phyloP scores from a whole-genome alignment of 2,113 vertebrate genomes.

The Noctilio leporinus region DNA sequence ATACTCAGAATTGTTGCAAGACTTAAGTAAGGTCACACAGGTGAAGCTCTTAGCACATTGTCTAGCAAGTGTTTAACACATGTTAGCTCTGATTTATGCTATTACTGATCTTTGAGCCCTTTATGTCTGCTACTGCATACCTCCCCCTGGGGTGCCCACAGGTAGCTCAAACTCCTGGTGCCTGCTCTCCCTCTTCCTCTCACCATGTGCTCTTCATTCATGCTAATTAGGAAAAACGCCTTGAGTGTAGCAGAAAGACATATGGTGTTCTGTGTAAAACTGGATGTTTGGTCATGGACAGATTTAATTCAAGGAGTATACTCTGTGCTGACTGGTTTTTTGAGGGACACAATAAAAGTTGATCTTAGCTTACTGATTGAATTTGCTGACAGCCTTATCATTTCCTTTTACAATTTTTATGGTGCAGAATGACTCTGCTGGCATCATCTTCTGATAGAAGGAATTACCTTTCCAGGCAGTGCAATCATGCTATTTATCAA shows the following conservation, averaged over 20 bases:
- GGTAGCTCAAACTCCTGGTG: neutral
- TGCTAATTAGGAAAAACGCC: conserved; percentile 18
- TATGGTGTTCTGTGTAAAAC: neutral
- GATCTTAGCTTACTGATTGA: conserved; percentile 48
- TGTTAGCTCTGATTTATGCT: neutral
- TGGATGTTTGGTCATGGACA: conserved; percentile 10
- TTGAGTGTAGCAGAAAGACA: neutral
- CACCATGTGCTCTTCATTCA: conserved; percentile 14
- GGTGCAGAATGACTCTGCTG: conserved; percentile 26
- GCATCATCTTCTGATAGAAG: conserved; percentile 43
- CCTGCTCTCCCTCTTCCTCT: neutral
- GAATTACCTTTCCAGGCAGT: conserved; percentile 49
- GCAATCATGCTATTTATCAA: conserved; percentile 33
- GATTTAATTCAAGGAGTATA: conserved; percentile 28
- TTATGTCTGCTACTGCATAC: neutral
- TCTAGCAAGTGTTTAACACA: neutral
- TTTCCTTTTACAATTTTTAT: conserved; percentile 52
- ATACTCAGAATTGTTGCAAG: neutral
- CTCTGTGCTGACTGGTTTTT: conserved; percentile 30
- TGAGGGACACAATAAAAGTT: conserved; percentile 27
- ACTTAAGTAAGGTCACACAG: neutral
- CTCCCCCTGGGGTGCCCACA: neutral
- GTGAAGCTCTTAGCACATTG: neutral
- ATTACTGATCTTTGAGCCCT: neutral
- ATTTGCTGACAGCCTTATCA: conserved; percentile 41